A percentile compares a stretch with the other conserved stretches of the same genome.
Evolutionary conservation across 2,888 invertebrate species (phyloP).

Genomic region (Aphodius sticticus): DNA sequence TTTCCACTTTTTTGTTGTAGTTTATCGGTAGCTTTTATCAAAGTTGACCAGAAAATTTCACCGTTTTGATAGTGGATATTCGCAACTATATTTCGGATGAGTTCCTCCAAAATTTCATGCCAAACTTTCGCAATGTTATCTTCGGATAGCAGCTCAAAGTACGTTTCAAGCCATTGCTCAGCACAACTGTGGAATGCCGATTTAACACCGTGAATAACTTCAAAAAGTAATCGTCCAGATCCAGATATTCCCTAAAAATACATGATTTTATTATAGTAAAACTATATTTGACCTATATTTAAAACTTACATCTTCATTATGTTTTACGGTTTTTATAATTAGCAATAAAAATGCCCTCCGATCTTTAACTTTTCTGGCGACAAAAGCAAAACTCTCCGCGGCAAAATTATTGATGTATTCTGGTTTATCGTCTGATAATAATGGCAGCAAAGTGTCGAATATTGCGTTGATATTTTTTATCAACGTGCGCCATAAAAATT

Average conservation of each 20-base stretch:
- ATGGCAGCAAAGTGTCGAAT: conserved; percentile 74
- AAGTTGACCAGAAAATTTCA: conserved; percentile 71
- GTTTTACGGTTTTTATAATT: conserved; percentile 72
- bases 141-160: conserved; percentile 70
- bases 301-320: conserved; percentile 72
- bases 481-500: conserved; percentile 84
- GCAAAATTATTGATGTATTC: conserved; percentile 92
- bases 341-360: conserved; percentile 76
- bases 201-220: conserved; percentile 83
- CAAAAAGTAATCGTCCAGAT: conserved; percentile 87
- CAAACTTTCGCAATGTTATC: conserved; percentile 64
- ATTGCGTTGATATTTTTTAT: conserved; percentile 80
- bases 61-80: conserved; percentile 69
- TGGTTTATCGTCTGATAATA: conserved; percentile 80
- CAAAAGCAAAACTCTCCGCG: conserved; percentile 95
- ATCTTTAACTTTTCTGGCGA: conserved; percentile 87
- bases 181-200: conserved; percentile 88
- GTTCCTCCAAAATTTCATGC: conserved; percentile 71
- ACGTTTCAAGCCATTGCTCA: conserved; percentile 72
- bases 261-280: not conserved
- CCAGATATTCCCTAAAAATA: conserved; percentile 77
- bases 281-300: too few species aligned
- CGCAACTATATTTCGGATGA: conserved; percentile 69
- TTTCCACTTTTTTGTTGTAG: conserved; percentile 40
- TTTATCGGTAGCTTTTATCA: conserved; percentile 57